Evolutionary conservation across 2,113 vertebrate species (phyloP).

Genomic region (Syrmaticus mikado): DNA sequence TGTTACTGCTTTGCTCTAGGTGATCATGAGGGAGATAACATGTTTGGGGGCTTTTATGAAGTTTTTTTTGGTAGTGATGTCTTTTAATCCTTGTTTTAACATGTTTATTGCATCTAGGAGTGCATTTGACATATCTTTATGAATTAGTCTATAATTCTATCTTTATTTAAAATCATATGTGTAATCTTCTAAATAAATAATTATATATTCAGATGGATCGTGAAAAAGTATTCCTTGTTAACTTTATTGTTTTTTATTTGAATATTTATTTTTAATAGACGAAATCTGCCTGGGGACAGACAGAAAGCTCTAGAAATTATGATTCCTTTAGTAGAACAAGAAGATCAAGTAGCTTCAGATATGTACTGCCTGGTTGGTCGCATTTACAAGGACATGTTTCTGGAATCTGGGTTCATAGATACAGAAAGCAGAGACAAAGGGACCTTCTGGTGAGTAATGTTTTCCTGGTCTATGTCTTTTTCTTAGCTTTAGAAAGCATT

Average conservation of each 20-base stretch:
- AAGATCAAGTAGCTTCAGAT: constrained; percentile 94
- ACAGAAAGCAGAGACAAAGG: constrained; percentile 90
- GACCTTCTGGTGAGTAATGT: constrained; percentile 85
- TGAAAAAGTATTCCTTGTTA: neutral
- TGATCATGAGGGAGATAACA: neutral
- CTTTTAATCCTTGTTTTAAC: neutral
- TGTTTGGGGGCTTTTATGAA: neutral
- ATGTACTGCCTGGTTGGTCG: constrained; percentile 96
- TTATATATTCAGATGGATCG: accelerated
- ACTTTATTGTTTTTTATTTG: neutral
- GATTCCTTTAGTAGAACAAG: constrained; percentile 90
- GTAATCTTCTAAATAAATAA: neutral
- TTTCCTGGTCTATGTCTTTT: neutral
- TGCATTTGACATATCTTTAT: neutral
- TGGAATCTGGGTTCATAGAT: constrained; percentile 93
- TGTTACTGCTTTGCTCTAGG: neutral
- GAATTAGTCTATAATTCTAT: no score
- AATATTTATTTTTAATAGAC: constrained; percentile 73
- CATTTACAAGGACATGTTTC: constrained; percentile 96
- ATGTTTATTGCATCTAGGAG: neutral
- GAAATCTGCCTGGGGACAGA: constrained; percentile 91
- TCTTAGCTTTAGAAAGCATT: neutral
- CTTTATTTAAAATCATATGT: neutral
- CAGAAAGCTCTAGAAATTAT: constrained; percentile 95
- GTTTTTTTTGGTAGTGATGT: neutral